phyloP scores from a whole-genome alignment of 2,797 vertebrate species.

The Rhinatrema bivittatum region DNA sequence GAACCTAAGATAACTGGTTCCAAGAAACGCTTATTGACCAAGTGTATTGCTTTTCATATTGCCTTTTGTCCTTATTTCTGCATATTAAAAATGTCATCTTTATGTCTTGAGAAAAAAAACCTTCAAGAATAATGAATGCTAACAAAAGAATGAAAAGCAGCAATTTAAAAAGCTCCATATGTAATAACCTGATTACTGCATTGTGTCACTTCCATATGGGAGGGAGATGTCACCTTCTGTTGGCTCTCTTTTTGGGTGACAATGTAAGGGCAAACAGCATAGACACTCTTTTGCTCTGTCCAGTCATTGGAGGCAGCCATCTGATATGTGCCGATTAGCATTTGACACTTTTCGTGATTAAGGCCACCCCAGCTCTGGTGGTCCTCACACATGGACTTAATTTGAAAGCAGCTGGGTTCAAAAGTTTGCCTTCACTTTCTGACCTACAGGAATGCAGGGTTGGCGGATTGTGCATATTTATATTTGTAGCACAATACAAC shows the following conservation, averaged over 20 bases:
- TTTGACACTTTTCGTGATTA: conserved; percentile 19
- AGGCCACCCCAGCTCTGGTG: conserved; percentile 29
- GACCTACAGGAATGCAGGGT: conserved; percentile 33
- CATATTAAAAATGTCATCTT: conserved; percentile 69
- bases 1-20: conserved; percentile 64
- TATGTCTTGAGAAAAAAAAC: conserved; percentile 39
- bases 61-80: conserved; percentile 53
- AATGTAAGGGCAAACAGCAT: conserved; percentile 28
- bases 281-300: not conserved
- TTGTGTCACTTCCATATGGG: conserved; percentile 39
- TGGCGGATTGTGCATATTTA: not conserved
- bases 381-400: conserved; percentile 35
- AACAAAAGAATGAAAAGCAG: conserved; percentile 54
- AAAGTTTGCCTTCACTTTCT: conserved; percentile 46
- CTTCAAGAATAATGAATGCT: conserved; percentile 54
- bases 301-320: conserved; percentile 8
- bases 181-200: conserved; percentile 54
- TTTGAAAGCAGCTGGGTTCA: conserved; percentile 38
- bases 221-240: conserved; percentile 27
- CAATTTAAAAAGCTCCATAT: conserved; percentile 54
- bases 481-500: too few relatives aligned
- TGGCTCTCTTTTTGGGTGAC: conserved; percentile 24
- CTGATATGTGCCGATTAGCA: conserved; percentile 20
- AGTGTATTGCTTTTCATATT: conserved; percentile 47
- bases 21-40: conserved; percentile 64